phyloP scores from a whole-genome alignment of 2,113 vertebrate species.

The Muntiacus reevesi region DNA sequence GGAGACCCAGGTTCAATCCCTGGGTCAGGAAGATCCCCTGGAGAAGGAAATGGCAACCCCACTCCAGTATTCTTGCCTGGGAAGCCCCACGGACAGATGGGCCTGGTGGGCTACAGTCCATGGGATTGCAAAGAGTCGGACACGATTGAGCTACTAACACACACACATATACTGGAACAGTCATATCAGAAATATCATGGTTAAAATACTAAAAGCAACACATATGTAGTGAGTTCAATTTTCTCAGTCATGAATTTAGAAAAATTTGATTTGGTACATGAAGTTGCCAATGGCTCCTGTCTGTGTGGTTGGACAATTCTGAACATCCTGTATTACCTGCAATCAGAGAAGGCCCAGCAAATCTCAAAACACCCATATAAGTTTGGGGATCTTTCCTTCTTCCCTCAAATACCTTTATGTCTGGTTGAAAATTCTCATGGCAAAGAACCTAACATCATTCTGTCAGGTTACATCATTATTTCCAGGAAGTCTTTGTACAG shows the following conservation, averaged over 20 bases:
- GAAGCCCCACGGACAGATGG: background rate
- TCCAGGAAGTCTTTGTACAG: background rate
- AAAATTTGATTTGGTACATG: background rate
- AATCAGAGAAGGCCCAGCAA: background rate
- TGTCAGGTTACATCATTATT: background rate
- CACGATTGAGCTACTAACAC: background rate
- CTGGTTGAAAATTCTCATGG: background rate
- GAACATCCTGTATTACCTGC: background rate
- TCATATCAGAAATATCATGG: background rate
- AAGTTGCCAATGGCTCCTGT: background rate
- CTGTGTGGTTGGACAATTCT: background rate
- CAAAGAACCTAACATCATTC: background rate
- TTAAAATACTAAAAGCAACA: slow-evolving; percentile 1
- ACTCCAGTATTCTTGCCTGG: background rate
- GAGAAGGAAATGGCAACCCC: background rate
- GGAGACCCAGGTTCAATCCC: background rate
- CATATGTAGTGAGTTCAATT: background rate
- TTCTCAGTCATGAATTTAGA: background rate
- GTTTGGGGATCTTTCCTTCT: background rate
- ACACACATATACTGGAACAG: background rate
- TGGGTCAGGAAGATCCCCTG: background rate
- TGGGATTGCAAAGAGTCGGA: background rate
- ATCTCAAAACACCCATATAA: background rate
- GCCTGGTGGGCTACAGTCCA: background rate
- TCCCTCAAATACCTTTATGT: background rate